Conservation (phyloP, 2,888 invertebrate genomes). For the Alsophila aescularia region DNA sequence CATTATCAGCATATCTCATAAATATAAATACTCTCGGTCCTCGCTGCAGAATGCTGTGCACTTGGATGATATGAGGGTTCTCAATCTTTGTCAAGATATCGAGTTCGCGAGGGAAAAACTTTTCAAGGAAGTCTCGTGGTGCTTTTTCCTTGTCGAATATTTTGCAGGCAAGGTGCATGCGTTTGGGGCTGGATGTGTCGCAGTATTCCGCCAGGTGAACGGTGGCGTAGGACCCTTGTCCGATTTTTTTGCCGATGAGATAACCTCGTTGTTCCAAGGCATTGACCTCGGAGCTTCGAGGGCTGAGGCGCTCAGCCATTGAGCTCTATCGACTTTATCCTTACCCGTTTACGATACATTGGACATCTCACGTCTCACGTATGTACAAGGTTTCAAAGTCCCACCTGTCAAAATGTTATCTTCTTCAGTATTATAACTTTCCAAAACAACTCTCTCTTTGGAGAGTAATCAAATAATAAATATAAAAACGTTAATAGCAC, state of each 20-base stretch:
- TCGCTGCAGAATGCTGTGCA: constrained; percentile 93
- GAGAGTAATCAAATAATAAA: constrained; percentile 67
- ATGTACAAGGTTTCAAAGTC: constrained; percentile 70
- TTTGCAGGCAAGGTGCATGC: constrained; percentile 93
- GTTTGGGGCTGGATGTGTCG: constrained; percentile 88
- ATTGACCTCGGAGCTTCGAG: constrained; percentile 92
- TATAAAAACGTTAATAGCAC: constrained; percentile 66
- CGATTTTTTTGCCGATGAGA: constrained; percentile 93
- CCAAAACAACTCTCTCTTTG: constrained; percentile 74
- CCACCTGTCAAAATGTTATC: constrained; percentile 73
- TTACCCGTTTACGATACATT: constrained; percentile 84
- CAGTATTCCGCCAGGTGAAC: constrained; percentile 94
- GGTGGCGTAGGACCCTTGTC: constrained; percentile 95
- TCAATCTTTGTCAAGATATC: constrained; percentile 95
- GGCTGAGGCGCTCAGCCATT: constrained; percentile 90
- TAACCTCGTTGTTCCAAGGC: constrained; percentile 94
- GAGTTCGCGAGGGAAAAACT: constrained; percentile 96
- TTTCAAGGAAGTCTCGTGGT: constrained; percentile 94
- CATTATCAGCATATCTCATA: constrained; percentile 96
- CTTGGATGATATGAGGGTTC: constrained; percentile 95
- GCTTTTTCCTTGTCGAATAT: constrained; percentile 96
- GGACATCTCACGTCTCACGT: constrained; percentile 81
- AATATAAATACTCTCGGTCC: constrained; percentile 94
- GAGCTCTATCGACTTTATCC: constrained; percentile 82
- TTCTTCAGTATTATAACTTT: constrained; percentile 62